These are phyloP conservation scores for Tolypeutes matacus DNA, from an alignment of 2,797 vertebrate genomes.

Conservation along the genomic window DNA sequence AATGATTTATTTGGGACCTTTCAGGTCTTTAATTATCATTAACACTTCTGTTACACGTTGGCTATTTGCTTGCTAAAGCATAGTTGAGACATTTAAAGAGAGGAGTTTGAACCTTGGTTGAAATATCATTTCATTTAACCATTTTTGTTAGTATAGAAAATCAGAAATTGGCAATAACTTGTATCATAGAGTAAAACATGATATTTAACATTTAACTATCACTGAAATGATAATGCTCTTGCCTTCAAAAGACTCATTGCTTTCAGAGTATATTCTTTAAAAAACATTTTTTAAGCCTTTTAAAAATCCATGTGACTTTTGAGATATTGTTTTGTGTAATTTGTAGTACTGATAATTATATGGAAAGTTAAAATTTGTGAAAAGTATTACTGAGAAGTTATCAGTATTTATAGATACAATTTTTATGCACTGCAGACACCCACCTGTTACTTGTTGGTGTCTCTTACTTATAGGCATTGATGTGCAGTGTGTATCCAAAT, in stretches of 20 bases:
- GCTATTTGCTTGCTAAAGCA: background rate
- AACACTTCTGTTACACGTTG: background rate
- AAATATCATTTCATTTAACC: slow-evolving; percentile 15
- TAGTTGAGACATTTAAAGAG: background rate
- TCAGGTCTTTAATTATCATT: background rate
- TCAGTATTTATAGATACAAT: background rate
- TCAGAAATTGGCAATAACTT: background rate
- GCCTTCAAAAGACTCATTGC: background rate
- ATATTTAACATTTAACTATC: background rate
- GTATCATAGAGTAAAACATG: background rate
- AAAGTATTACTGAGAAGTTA: background rate
- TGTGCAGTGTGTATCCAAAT: background rate
- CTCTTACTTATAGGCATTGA: background rate
- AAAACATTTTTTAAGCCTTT: background rate
- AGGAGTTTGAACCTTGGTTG: background rate
- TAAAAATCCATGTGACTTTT: background rate
- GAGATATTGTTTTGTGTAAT: background rate
- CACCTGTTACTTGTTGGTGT: background rate
- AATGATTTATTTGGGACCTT: background rate
- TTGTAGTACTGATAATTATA: slow-evolving; percentile 13
- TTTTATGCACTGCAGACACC: background rate
- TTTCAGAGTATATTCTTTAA: background rate
- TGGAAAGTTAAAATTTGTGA: slow-evolving; percentile 27
- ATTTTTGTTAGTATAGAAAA: background rate
- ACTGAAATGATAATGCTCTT: background rate